These are phyloP conservation scores for Drosophila demipolita DNA, from an alignment of 2,888 invertebrate genomes.

Conservation along the genomic window DNA sequence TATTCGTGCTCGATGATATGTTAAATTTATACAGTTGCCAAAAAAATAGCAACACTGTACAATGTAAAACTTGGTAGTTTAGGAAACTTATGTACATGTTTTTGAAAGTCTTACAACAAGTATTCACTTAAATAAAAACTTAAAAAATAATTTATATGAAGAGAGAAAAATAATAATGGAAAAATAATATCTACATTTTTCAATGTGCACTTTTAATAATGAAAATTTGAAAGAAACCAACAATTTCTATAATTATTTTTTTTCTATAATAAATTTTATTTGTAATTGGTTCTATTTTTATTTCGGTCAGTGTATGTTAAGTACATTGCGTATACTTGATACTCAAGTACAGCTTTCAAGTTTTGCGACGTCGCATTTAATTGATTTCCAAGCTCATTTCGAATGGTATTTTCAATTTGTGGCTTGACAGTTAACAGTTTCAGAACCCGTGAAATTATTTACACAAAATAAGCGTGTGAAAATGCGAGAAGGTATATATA, in stretches of 20 bases:
- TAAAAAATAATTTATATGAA: too few relatives aligned
- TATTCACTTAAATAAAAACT: too few relatives aligned
- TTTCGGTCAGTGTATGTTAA: not conserved
- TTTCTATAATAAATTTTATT: too few relatives aligned
- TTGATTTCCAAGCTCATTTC: conserved; percentile 48
- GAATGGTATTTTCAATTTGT: conserved; percentile 35
- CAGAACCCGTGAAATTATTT: conserved; percentile 43
- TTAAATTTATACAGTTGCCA: conserved; percentile 11
- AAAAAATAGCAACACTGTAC: not conserved
- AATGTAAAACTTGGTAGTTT: not conserved
- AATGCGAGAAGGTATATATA: conserved; percentile 39
- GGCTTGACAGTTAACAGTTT: conserved; percentile 21
- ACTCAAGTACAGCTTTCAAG: conserved; percentile 3
- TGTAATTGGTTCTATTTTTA: not conserved
- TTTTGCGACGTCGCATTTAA: conserved; percentile 44
- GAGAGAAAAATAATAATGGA: too few relatives aligned
- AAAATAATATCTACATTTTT: too few relatives aligned
- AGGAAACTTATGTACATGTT: not conserved
- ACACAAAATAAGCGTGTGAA: conserved; percentile 47
- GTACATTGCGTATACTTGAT: conserved; percentile 27
- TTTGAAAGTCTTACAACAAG: not conserved
- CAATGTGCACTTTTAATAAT: too few relatives aligned
- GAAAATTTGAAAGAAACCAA: too few relatives aligned
- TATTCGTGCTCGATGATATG: conserved; percentile 35
- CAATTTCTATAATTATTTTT: too few relatives aligned